Conservation (phyloP, 2,888 invertebrate species). For the Pseudococcus viburni region DNA sequence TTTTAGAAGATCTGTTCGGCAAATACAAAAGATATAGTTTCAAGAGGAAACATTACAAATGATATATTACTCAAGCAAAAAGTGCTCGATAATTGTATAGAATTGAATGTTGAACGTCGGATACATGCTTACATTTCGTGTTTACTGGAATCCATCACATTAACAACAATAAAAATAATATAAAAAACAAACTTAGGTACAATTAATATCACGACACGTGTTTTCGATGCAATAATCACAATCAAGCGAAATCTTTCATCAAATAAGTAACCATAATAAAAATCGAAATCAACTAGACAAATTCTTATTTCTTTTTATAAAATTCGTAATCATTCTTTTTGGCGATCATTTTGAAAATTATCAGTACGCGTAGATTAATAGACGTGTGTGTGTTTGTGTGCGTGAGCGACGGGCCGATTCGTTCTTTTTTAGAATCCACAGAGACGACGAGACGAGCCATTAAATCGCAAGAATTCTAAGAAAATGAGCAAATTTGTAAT, state of each 20-base stretch:
- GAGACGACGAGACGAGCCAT: too few relatives aligned
- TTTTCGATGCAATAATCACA: neutral
- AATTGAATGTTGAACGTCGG: neutral
- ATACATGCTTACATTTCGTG: slow-evolving; percentile 61
- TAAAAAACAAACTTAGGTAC: slow-evolving; percentile 9
- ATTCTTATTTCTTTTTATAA: neutral
- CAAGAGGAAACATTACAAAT: neutral
- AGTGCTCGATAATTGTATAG: neutral
- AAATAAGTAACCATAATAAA: neutral
- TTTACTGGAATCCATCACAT: slow-evolving; percentile 58
- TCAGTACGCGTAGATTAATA: neutral
- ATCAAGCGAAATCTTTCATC: neutral
- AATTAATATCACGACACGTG: slow-evolving; percentile 20
- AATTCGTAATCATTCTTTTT: slow-evolving; percentile 14
- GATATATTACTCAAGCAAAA: neutral
- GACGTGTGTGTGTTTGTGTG: too few relatives aligned
- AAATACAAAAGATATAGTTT: neutral
- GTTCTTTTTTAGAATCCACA: neutral
- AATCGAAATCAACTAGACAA: neutral
- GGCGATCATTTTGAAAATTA: slow-evolving; percentile 12
- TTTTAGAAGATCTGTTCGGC: slow-evolving; percentile 50
- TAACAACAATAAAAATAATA: neutral
- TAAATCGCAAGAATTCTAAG: too few relatives aligned
- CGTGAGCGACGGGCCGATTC: neutral
- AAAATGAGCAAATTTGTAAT: too few relatives aligned